phyloP scores from a whole-genome alignment of 2,888 invertebrate genomes.

The Agrochola litura region DNA sequence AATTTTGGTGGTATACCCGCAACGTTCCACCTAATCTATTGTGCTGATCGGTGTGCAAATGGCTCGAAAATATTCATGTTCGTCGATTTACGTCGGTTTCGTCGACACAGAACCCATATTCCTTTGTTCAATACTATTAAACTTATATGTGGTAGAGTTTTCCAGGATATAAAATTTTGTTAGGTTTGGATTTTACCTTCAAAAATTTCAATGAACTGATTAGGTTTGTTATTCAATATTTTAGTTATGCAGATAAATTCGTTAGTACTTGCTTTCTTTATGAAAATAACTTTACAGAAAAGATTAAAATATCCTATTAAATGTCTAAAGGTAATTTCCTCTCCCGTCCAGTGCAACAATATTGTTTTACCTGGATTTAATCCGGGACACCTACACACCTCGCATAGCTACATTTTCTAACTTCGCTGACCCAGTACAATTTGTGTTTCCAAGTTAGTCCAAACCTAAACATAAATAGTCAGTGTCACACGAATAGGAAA shows the following conservation, averaged over 20 bases:
- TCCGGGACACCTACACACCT: conserved; percentile 29
- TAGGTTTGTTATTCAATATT: background rate
- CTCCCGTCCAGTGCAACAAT: conserved; percentile 16
- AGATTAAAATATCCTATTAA: conserved; percentile 16
- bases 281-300: background rate
- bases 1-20: conserved; percentile 33
- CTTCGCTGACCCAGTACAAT: conserved; percentile 45
- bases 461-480: conserved; percentile 45
- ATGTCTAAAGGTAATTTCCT: conserved; percentile 37
- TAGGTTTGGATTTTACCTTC: background rate
- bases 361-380: conserved; percentile 46
- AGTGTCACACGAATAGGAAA: conserved; percentile 33
- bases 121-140: conserved; percentile 53
- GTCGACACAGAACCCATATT: conserved; percentile 49
- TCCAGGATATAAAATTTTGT: conserved; percentile 23
- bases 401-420: conserved; percentile 40
- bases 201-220: conserved; percentile 7
- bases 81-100: conserved; percentile 54
- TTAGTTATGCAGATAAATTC: background rate
- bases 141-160: conserved; percentile 48
- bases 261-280: background rate
- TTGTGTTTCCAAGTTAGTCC: conserved; percentile 31
- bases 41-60: conserved; percentile 61
- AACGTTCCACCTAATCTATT: conserved; percentile 55
- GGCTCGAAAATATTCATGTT: conserved; percentile 64